Percentiles rank a stretch among this genome's conserved stretches.
These are phyloP conservation scores for Coracias cyanogaster DNA, from an alignment of 2,797 vertebrate genomes.

Conservation along the genomic window DNA sequence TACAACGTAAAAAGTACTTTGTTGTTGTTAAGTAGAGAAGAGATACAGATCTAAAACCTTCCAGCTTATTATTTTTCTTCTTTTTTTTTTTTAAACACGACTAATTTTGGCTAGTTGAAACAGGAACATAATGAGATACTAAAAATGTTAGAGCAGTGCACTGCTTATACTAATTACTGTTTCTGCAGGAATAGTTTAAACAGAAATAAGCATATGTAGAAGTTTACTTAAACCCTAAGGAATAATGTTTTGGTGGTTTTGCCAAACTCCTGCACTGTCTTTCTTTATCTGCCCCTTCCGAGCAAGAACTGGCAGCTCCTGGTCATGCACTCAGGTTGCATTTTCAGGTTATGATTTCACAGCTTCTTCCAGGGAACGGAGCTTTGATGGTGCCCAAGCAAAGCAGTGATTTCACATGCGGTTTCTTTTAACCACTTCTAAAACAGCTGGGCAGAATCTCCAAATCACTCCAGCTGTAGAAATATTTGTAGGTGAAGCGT, in stretches of 20 bases:
- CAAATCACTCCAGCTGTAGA: not conserved
- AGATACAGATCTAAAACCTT: not conserved
- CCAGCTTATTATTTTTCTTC: not conserved
- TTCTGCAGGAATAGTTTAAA: conserved; percentile 11
- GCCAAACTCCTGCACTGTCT: not conserved
- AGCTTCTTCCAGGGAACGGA: not conserved
- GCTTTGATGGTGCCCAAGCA: not conserved
- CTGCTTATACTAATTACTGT: not conserved
- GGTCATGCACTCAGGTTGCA: not conserved
- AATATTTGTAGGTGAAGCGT: not conserved
- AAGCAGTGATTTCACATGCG: not conserved
- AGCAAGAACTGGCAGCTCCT: not conserved
- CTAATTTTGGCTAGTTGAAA: conserved; percentile 26
- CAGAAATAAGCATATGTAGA: not conserved
- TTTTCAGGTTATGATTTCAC: not conserved
- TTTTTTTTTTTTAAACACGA: not conserved
- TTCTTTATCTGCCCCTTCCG: not conserved
- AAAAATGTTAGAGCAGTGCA: not conserved
- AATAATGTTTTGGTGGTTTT: not conserved
- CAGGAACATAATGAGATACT: conserved; percentile 23
- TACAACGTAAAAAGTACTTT: not conserved
- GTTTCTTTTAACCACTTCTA: not conserved
- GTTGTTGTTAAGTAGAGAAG: not conserved
- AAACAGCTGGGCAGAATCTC: not conserved
- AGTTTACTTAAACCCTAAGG: not conserved